Percentiles rank a stretch among this genome's conserved stretches.
phyloP scores from a whole-genome alignment of 2,113 vertebrate genomes.

The Mustelus asterias region DNA sequence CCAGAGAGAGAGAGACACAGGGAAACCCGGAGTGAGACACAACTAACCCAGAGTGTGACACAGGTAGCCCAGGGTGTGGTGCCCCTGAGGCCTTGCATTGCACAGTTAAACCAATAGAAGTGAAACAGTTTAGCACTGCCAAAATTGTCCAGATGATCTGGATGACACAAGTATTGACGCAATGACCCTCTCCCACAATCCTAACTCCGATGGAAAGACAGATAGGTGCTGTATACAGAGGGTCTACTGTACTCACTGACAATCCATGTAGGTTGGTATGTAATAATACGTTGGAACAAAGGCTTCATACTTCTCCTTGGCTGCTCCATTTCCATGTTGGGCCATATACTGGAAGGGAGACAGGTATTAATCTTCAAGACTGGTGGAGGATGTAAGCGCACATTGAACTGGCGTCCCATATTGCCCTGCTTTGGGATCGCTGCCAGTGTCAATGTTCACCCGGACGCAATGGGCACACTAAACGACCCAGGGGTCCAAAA shows the following conservation, averaged over 20 bases:
- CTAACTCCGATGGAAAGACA: background rate
- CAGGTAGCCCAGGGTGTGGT: background rate
- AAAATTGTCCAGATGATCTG: background rate
- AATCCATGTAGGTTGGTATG: slow-evolving; percentile 69
- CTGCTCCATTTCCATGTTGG: slow-evolving; percentile 63
- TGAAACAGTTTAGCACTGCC: background rate
- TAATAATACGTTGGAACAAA: slow-evolving; percentile 79
- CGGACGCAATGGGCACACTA: no score
- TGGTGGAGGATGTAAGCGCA: background rate
- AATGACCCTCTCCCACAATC: background rate
- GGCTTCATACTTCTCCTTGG: slow-evolving; percentile 70
- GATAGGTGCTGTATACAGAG: no score
- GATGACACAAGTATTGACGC: background rate
- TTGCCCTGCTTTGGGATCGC: background rate
- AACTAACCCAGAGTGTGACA: no score
- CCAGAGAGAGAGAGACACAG: no score
- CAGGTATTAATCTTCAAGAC: background rate
- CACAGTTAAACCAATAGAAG: background rate
- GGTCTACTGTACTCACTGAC: slow-evolving; percentile 58
- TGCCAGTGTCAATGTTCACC: background rate
- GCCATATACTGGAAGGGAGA: slow-evolving; percentile 65
- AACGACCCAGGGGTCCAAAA: background rate
- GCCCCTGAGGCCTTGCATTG: background rate
- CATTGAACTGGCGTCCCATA: background rate
- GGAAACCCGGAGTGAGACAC: no score